Conservation (phyloP, 2,797 vertebrate genomes). For the Helarctos malayanus region DNA sequence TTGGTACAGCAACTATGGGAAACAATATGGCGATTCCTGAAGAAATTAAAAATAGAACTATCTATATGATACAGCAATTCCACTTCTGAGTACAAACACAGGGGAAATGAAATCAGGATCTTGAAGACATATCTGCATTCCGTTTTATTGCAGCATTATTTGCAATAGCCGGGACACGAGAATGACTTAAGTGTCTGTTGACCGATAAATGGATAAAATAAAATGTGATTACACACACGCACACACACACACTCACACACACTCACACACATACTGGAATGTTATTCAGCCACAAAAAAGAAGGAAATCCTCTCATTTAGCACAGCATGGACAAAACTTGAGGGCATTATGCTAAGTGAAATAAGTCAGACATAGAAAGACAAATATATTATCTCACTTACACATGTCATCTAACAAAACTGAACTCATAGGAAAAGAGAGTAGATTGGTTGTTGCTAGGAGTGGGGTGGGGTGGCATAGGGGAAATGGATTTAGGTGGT, state of each 20-base stretch:
- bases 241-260: neutral
- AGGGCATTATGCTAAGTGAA: neutral
- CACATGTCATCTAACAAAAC: neutral
- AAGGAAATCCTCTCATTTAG: neutral
- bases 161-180: neutral
- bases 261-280: neutral
- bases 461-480: neutral
- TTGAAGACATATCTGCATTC: neutral
- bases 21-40: neutral
- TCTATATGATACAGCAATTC: neutral
- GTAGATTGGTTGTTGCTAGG: neutral
- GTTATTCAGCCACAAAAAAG: neutral
- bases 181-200: neutral
- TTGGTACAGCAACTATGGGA: neutral
- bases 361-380: neutral
- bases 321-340: neutral
- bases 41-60: neutral
- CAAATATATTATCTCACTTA: neutral
- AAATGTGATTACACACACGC: neutral
- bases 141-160: neutral
- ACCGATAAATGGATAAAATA: neutral
- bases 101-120: neutral
- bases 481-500: neutral
- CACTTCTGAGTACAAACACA: neutral
- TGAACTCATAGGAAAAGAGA: neutral